Evolutionary conservation across 2,888 invertebrate genomes (phyloP).

Genomic region (Drosophila antonietae): DNA sequence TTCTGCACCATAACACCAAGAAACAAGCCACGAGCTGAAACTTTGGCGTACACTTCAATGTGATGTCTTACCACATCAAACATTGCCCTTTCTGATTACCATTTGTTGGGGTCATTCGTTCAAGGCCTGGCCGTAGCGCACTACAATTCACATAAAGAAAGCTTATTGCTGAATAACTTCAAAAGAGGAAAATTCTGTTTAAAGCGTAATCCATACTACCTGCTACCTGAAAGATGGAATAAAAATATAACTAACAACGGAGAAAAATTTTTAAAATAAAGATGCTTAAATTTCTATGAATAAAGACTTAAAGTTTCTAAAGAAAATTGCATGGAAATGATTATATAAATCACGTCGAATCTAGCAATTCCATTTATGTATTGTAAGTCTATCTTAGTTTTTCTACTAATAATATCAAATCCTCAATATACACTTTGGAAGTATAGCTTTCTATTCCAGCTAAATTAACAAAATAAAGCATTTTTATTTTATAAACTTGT

Average conservation of each 20-base stretch:
- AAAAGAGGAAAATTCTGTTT: not conserved
- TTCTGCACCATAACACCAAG: too few species aligned
- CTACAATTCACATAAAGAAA: not conserved
- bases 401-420: not conserved
- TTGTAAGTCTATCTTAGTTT: too few species aligned
- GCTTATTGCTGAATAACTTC: not conserved
- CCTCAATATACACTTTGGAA: not conserved
- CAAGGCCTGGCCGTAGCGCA: not conserved
- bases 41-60: too few species aligned
- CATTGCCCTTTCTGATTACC: not conserved
- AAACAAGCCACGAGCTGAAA: not conserved
- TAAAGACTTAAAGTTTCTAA: not conserved
- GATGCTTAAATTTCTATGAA: not conserved
- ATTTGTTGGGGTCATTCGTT: not conserved
- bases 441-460: not conserved
- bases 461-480: not conserved
- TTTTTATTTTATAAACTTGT: not conserved
- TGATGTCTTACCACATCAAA: not conserved
- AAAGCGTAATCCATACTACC: not conserved
- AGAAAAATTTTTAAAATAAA: not conserved
- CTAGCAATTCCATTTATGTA: not conserved
- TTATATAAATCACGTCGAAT: not conserved
- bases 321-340: not conserved
- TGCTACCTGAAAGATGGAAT: not conserved
- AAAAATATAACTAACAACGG: not conserved